Base-by-base conservation (phyloP, 2,113 vertebrate species). In the Catharus bicknelli region DNA sequence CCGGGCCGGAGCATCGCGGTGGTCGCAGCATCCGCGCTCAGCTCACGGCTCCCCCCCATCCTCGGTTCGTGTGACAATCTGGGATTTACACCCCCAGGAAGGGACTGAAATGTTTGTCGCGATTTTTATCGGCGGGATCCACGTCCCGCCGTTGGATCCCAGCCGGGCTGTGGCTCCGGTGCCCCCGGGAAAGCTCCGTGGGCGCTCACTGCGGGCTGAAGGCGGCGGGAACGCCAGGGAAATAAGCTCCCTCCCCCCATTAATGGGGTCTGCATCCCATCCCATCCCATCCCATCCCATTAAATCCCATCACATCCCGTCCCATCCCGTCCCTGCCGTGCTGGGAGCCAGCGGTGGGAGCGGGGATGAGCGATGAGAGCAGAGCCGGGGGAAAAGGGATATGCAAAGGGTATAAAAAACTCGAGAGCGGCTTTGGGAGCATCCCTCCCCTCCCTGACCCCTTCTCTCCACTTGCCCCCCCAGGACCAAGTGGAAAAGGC, bases 401-500 rank as follows among this genome's bases (percentile, higher is more conserved):
- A 1, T 4, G 26, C 43, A 20, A 53, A 21, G 64, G 14, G 19
- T 30, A 7, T 26, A 57, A 83, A 43, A 27, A 61, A 7, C 62
- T 15, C 22, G 12, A 19, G 34, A 53, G 73, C 40, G 13, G 25
- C 38, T 86, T 67, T 42, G 15, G 57, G 75, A 83, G 9, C 55
- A 43, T 9, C 47, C 17, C 23, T 75, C 62, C 45, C 58, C 45
- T 78, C 61, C 77, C 20, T 94, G 87, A 93, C 78, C 40, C 19
- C 21, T 42, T 73, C 13, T 85, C 30, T 94, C 80, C 66, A 7
- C 90, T 96, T 92, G 25, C 61, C 27, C 42, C 47, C 16, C 32
- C 87, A 99, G 99, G 98, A 99, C 99, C 79, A 99, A 99, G 95
- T 99, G 99, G 99, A 99, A 99, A 97, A 95, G 99, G 83, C 99